Conservation (phyloP, 2,797 vertebrate species). For the Phataginus tetradactyla region DNA sequence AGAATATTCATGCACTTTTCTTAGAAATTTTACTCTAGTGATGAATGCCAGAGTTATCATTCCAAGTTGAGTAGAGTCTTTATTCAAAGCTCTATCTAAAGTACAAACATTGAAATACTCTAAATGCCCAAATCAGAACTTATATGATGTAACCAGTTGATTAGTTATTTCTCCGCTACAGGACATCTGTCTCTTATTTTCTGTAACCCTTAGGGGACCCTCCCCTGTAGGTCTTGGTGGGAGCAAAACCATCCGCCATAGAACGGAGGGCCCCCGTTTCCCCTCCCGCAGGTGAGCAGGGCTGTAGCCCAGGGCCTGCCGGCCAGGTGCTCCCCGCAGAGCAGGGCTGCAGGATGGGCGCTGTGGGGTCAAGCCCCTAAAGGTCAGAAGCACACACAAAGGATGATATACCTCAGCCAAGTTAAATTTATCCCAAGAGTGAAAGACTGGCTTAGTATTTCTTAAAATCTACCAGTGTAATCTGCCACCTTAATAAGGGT, state of each 20-base stretch:
- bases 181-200: accelerated
- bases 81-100: background rate
- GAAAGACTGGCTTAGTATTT: background rate
- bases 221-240: background rate
- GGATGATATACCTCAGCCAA: background rate
- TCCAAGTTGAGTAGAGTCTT: background rate
- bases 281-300: background rate
- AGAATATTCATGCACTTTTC: accelerated
- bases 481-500: background rate
- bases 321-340: no score
- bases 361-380: accelerated
- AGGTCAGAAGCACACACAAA: background rate
- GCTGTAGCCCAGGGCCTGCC: accelerated
- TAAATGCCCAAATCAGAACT: background rate
- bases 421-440: background rate
- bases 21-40: accelerated
- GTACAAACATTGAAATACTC: background rate
- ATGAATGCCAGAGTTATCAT: background rate
- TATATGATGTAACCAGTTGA: accelerated
- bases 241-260: accelerated
- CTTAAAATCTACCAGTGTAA: background rate
- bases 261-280: background rate
- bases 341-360: accelerated
- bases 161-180: background rate
- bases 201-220: background rate